These are phyloP conservation scores for cattle (Bos taurus) DNA, from an alignment of 2,113 vertebrate genomes.

Conservation along the genomic window DNA sequence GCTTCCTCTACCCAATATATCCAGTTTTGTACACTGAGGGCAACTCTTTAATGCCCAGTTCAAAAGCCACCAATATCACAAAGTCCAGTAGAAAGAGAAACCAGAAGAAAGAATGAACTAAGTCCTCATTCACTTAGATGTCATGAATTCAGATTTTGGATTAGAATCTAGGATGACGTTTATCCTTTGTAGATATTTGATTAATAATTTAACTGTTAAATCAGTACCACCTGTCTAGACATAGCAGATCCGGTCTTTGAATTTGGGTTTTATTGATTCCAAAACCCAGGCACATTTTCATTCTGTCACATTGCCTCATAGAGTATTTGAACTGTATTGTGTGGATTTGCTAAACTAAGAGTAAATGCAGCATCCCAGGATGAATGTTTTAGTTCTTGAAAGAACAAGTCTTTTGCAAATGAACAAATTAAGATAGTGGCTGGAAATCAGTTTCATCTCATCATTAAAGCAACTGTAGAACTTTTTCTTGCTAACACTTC, in stretches of 20 bases:
- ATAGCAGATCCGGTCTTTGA: not conserved
- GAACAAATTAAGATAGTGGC: not conserved
- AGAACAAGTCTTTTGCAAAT: not conserved
- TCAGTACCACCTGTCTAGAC: not conserved
- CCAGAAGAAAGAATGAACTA: not conserved
- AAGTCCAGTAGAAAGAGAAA: not conserved
- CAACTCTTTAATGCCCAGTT: not conserved
- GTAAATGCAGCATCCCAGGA: not conserved
- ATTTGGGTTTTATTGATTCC: not conserved
- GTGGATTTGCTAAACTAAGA: slow-evolving; percentile 26
- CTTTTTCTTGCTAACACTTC: not conserved
- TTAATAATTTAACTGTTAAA: slow-evolving; percentile 28
- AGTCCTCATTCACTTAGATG: not conserved
- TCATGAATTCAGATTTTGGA: slow-evolving; percentile 13
- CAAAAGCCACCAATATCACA: not conserved
- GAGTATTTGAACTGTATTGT: slow-evolving; percentile 16
- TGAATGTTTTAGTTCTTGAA: slow-evolving; percentile 31
- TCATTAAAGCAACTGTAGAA: not conserved
- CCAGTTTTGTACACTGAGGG: not conserved
- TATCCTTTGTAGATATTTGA: slow-evolving; percentile 1
- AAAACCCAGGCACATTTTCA: not conserved
- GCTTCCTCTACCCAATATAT: not conserved
- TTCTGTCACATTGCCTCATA: not conserved
- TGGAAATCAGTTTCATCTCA: slow-evolving; percentile 17
- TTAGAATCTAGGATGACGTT: not conserved